Evolutionary conservation across 2,113 vertebrate genomes (phyloP).

Genomic region (Danio rerio): DNA sequence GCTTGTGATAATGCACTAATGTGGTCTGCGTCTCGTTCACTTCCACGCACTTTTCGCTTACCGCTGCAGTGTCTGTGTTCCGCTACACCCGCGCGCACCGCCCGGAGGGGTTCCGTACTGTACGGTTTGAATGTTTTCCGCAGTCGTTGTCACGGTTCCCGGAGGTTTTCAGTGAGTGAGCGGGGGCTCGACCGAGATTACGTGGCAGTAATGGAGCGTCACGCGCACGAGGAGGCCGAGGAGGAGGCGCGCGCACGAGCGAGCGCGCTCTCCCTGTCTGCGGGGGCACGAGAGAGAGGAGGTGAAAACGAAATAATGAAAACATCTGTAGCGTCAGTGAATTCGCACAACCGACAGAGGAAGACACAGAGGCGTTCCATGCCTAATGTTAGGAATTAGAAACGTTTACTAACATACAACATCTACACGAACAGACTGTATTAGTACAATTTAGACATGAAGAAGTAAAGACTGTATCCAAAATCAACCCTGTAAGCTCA

Average conservation of each 20-base stretch:
- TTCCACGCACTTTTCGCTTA: constrained; percentile 41
- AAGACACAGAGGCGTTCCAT: not conserved
- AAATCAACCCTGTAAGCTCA: no score
- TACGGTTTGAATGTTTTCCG: not conserved
- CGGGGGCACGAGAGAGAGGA: constrained; percentile 15
- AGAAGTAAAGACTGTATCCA: no score
- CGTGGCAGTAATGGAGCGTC: constrained; percentile 52
- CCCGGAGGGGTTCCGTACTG: not conserved
- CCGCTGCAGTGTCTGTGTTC: constrained; percentile 17
- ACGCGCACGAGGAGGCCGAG: not conserved
- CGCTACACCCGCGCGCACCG: constrained; percentile 13
- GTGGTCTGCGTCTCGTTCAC: constrained; percentile 21
- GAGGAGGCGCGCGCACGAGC: constrained; percentile 1
- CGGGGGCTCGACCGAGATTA: constrained; percentile 49
- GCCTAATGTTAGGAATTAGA: not conserved
- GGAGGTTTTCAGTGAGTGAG: constrained; percentile 14
- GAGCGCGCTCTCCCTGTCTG: constrained; percentile 11
- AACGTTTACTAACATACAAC: no score
- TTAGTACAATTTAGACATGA: no score
- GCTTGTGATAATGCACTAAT: not conserved
- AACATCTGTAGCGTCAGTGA: constrained; percentile 5
- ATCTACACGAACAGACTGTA: no score
- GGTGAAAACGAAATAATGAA: not conserved
- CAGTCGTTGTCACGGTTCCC: constrained; percentile 27
- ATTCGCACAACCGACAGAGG: not conserved